Conservation (phyloP, 2,797 vertebrate species). For the Fringilla coelebs region DNA sequence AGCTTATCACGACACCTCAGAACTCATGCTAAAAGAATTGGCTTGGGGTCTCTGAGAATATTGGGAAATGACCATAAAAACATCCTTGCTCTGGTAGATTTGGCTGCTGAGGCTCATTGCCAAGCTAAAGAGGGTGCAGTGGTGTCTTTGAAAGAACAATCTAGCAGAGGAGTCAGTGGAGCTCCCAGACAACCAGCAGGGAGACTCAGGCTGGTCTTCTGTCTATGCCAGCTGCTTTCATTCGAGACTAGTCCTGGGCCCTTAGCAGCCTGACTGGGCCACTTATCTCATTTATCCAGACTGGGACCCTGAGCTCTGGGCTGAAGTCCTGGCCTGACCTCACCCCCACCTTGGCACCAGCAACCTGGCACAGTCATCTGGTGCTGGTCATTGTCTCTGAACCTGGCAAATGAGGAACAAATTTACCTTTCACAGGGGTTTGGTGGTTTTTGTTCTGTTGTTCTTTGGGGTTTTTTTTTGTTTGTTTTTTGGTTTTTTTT, state of each 20-base stretch:
- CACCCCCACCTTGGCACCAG: not conserved
- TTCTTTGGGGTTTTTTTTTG: fast-evolving
- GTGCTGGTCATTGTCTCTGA: not conserved
- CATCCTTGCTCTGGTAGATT: not conserved
- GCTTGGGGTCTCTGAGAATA: not conserved
- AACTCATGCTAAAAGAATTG: not conserved
- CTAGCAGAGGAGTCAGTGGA: not conserved
- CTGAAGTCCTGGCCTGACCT: not conserved
- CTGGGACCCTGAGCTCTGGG: fast-evolving
- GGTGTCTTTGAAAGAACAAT: not conserved
- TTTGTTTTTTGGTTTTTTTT: not conserved
- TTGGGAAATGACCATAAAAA: not conserved
- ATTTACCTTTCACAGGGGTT: not conserved
- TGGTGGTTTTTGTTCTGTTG: not conserved
- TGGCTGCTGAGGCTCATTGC: not conserved
- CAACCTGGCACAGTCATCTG: fast-evolving
- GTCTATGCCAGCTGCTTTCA: not conserved
- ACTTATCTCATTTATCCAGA: not conserved
- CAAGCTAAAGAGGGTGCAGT: not conserved
- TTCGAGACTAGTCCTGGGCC: not conserved
- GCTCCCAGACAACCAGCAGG: not conserved
- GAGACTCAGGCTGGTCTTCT: not conserved
- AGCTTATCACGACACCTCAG: fast-evolving
- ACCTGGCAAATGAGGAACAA: not conserved
- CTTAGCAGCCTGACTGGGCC: not conserved